Evolutionary conservation across 2,113 vertebrate genomes (phyloP).

Genomic region (Trichomycterus rosablanca): DNA sequence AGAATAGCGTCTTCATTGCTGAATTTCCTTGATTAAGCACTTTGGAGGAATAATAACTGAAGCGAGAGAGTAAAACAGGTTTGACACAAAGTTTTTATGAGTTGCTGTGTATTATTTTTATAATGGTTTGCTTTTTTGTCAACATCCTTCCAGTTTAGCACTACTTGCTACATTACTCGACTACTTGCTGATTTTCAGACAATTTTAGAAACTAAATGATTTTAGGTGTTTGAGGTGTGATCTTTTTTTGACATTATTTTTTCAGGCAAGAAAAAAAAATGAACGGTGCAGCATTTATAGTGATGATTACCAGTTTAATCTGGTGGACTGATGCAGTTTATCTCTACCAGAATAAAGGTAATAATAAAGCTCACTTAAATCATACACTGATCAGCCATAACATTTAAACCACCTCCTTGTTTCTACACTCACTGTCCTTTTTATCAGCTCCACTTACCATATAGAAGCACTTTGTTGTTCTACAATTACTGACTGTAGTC

Average conservation of each 20-base stretch:
- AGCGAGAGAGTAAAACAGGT: background rate
- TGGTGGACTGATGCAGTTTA: conserved; percentile 46
- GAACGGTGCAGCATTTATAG: conserved; percentile 50
- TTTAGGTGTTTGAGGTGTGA: too few relatives aligned
- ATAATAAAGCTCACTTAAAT: conserved; percentile 3
- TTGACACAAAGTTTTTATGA: background rate
- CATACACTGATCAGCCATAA: too few relatives aligned
- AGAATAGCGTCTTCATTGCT: background rate
- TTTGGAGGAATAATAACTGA: conserved; percentile 13
- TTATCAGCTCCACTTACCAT: too few relatives aligned
- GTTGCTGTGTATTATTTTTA: background rate
- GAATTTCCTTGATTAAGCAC: background rate
- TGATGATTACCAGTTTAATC: conserved; percentile 46
- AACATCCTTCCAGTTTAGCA: too few relatives aligned
- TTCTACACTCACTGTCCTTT: too few relatives aligned
- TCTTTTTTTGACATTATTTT: background rate
- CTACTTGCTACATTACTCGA: too few relatives aligned
- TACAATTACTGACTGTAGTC: too few relatives aligned
- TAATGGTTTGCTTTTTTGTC: background rate
- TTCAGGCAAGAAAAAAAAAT: conserved; percentile 45
- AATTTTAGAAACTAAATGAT: too few relatives aligned
- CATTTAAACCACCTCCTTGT: too few relatives aligned
- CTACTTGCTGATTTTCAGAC: too few relatives aligned
- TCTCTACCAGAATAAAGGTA: conserved; percentile 55
- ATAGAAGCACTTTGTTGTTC: too few relatives aligned